Evolutionary conservation across 1,140 invertebrate genomes (phyloP).

Genomic region (Batillaria attramentaria): DNA sequence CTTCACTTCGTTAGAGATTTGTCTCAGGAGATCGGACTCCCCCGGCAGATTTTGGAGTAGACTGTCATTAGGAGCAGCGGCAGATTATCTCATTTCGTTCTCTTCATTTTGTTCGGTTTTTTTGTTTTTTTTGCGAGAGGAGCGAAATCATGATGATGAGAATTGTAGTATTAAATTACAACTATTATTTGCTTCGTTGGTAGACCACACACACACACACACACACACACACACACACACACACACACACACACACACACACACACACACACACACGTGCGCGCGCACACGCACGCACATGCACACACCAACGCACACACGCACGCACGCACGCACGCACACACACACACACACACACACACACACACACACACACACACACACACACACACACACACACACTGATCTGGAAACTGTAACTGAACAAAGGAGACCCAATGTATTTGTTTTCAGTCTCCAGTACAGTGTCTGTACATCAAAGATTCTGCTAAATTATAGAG

Average conservation of each 20-base stretch:
- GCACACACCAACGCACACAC: neutral
- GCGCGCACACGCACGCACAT: neutral
- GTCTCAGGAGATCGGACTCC: neutral
- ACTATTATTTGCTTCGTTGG: neutral
- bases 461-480: too few relatives aligned
- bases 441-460: too few relatives aligned
- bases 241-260: neutral
- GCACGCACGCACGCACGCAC: too few relatives aligned
- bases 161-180: neutral
- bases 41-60: neutral
- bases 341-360: neutral
- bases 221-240: slow-evolving; percentile 16
- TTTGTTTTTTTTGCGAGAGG: neutral
- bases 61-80: neutral
- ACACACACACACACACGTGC: neutral
- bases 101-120: neutral
- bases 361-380: neutral
- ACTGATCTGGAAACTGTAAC: neutral
- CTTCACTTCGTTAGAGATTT: too few relatives aligned
- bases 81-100: neutral
- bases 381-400: neutral
- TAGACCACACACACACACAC: neutral
- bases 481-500: too few relatives aligned
- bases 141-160: neutral
- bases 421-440: neutral